These are phyloP conservation scores for Teleogryllus oceanicus DNA, from an alignment of 2,888 invertebrate species.

Conservation along the genomic window DNA sequence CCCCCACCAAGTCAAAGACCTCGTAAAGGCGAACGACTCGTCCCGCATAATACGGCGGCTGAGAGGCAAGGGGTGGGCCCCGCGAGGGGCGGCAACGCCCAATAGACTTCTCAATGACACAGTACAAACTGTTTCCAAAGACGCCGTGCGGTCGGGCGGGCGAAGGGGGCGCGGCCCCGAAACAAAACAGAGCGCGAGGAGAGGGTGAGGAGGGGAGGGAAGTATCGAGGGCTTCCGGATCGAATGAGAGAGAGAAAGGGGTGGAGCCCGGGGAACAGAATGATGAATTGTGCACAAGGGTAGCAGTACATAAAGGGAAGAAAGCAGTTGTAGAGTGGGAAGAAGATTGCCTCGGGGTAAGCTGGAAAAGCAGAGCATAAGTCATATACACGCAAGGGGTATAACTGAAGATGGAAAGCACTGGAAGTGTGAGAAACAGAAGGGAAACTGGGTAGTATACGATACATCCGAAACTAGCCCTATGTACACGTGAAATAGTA, in stretches of 20 bases:
- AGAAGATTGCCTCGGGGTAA: background rate
- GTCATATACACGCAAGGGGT: no score
- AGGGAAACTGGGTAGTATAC: no score
- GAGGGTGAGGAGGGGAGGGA: background rate
- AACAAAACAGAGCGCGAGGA: background rate
- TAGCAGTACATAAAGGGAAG: background rate
- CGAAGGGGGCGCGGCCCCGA: background rate
- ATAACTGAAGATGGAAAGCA: no score
- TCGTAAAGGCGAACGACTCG: background rate
- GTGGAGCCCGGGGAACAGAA: no score
- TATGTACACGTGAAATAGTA: no score
- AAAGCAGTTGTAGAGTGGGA: background rate
- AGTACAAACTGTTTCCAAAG: constrained; percentile 18
- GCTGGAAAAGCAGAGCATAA: no score
- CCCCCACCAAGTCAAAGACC: background rate
- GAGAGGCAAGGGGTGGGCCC: background rate
- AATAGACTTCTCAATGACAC: constrained; percentile 7
- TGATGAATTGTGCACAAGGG: background rate
- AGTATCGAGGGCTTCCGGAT: background rate
- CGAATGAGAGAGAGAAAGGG: no score
- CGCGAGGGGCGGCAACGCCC: background rate
- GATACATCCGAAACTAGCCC: no score
- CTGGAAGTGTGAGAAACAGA: no score
- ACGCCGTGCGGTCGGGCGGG: background rate
- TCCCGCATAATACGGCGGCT: background rate